phyloP scores from a whole-genome alignment of 2,888 invertebrate species.

The Entomobrya multifasciata region DNA sequence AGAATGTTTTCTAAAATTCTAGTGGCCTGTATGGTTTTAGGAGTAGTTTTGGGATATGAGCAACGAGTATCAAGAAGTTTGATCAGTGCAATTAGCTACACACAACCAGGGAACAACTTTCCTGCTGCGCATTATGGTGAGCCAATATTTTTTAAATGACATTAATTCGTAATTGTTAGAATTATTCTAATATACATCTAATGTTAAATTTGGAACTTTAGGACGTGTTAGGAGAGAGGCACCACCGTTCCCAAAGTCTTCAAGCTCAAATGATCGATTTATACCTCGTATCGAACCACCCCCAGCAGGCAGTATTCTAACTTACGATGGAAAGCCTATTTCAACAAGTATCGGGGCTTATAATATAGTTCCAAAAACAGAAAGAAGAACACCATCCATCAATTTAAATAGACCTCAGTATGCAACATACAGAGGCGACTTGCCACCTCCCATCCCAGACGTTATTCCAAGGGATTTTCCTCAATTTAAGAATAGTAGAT shows the following conservation, averaged over 20 bases:
- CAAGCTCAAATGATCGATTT: constrained; percentile 16
- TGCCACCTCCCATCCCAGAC: constrained; percentile 74
- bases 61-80: constrained; percentile 33
- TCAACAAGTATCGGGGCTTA: constrained; percentile 56
- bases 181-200: not conserved
- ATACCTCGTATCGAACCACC: constrained; percentile 61
- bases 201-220: not conserved
- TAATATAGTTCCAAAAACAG: constrained; percentile 63
- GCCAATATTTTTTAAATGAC: not conserved
- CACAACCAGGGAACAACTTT: not conserved
- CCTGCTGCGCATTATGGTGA: not conserved
- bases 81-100: not conserved
- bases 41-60: constrained; percentile 9
- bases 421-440: constrained; percentile 72
- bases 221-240: constrained; percentile 31
- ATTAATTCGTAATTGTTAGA: not conserved
- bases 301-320: constrained; percentile 72
- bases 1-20: constrained; percentile 7
- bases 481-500: constrained; percentile 64
- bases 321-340: constrained; percentile 73
- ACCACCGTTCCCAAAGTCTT: constrained; percentile 30
- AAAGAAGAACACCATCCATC: constrained; percentile 71
- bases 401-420: constrained; percentile 71
- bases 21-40: constrained; percentile 44
- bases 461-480: constrained; percentile 73